These are phyloP conservation scores for Dermolepida albohirtum DNA, from an alignment of 2,888 invertebrate genomes.

Conservation along the genomic window DNA sequence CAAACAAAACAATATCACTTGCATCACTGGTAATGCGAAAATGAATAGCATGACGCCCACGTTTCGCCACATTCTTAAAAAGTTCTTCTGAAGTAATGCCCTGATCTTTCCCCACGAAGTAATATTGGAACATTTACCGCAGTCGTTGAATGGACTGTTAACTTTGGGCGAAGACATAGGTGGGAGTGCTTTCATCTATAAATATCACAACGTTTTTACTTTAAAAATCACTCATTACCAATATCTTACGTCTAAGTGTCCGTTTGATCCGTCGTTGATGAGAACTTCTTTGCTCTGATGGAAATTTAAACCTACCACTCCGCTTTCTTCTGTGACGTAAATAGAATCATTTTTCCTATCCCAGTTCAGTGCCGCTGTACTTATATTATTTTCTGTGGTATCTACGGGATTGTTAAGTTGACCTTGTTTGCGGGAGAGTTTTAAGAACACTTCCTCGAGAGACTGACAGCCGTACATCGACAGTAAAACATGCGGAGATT, in stretches of 20 bases:
- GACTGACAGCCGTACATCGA: conserved; percentile 86
- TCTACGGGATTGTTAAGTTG: conserved; percentile 68
- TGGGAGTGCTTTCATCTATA: conserved; percentile 45
- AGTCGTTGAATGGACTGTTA: conserved; percentile 70
- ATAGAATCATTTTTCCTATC: conserved; percentile 85
- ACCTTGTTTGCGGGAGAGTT: conserved; percentile 85
- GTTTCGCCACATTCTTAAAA: conserved; percentile 91
- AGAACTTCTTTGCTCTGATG: conserved; percentile 91
- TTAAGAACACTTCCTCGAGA: conserved; percentile 93
- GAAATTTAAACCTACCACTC: conserved; percentile 89
- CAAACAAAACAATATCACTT: conserved; percentile 92
- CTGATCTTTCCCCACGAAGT: conserved; percentile 89
- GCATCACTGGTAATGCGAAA: conserved; percentile 91
- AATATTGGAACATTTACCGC: conserved; percentile 68
- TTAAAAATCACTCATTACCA: neutral
- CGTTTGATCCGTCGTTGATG: conserved; percentile 79
- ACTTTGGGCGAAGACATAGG: conserved; percentile 51
- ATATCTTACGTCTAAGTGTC: conserved; percentile 70
- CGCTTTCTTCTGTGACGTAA: conserved; percentile 86
- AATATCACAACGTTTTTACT: neutral
- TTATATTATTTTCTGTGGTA: conserved; percentile 82
- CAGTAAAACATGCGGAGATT: conserved; percentile 86
- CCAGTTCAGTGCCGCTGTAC: conserved; percentile 84
- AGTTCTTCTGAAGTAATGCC: conserved; percentile 88
- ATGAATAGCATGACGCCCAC: conserved; percentile 94